Evolutionary conservation across 2,113 vertebrate species (phyloP).

Genomic region (Grammomys surdaster): DNA sequence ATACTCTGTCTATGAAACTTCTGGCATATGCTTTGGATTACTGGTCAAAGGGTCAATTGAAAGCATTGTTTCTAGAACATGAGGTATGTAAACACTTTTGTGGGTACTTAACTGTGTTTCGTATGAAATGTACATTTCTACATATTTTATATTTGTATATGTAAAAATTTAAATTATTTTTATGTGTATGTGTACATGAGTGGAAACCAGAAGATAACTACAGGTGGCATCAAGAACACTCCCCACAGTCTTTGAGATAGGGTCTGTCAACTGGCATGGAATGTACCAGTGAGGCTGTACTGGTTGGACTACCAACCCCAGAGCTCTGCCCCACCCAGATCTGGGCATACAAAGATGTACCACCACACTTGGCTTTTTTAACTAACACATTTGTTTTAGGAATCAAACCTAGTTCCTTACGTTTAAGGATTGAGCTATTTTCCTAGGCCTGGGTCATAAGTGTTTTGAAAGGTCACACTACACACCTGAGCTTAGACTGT

Average conservation of each 20-base stretch:
- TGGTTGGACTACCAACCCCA: background rate
- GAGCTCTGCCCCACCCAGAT: background rate
- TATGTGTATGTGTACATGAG: background rate
- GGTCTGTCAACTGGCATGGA: background rate
- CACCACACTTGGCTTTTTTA: too few species aligned
- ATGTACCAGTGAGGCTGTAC: background rate
- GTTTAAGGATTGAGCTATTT: background rate
- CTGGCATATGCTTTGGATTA: constrained; percentile 93
- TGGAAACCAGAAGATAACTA: background rate
- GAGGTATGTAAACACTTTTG: constrained; percentile 85
- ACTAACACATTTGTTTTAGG: background rate
- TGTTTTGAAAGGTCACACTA: background rate
- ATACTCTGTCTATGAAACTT: constrained; percentile 99
- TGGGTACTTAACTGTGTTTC: background rate
- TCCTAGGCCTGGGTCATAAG: background rate
- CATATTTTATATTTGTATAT: background rate
- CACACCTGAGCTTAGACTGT: background rate
- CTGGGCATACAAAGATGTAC: background rate
- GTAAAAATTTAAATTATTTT: background rate
- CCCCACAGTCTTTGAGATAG: background rate
- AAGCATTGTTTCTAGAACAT: constrained; percentile 91
- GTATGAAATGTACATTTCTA: background rate
- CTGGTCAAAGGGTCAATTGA: constrained; percentile 92
- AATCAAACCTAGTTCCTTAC: background rate
- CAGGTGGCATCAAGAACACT: background rate